Conservation (phyloP, 35 echinoderm and acorn worm genomes). For the Diadema setosum region DNA sequence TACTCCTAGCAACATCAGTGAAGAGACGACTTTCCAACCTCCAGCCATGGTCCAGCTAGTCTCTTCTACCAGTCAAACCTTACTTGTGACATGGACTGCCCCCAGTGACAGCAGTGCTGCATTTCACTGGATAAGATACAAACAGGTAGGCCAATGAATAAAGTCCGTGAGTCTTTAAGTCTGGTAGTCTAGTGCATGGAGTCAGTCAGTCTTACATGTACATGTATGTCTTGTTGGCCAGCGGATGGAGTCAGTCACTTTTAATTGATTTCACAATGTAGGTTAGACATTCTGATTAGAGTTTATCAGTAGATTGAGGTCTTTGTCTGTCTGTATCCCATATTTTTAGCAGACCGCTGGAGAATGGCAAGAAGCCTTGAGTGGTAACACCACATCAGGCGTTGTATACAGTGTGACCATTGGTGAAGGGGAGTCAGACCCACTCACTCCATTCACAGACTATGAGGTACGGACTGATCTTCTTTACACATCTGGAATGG, state of each 20-base stretch:
- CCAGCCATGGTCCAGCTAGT: slow-evolving; percentile 5
- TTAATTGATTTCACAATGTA: no score
- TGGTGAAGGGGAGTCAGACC: neutral
- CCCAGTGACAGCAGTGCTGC: slow-evolving; percentile 63
- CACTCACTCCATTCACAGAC: slow-evolving; percentile 13
- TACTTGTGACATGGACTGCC: slow-evolving; percentile 49
- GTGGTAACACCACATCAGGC: neutral
- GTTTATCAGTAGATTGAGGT: no score
- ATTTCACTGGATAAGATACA: slow-evolving; percentile 12
- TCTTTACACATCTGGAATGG: slow-evolving; percentile 7
- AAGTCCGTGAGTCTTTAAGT: no score
- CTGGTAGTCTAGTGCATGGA: no score
- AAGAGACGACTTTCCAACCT: slow-evolving; percentile 28
- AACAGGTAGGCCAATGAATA: neutral
- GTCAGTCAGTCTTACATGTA: no score
- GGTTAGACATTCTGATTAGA: no score
- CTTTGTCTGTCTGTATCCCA: no score
- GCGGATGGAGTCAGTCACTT: no score
- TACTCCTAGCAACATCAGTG: neutral
- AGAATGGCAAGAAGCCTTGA: neutral
- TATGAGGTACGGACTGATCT: slow-evolving; percentile 34
- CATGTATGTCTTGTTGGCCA: no score
- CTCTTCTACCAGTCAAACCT: neutral
- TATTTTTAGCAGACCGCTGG: no score
- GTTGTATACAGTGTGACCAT: neutral